Evolutionary conservation across 1,140 invertebrate species (phyloP), one percentile per base, ranked within the genome.

Genomic region (Sycophaga agraensis): DNA sequence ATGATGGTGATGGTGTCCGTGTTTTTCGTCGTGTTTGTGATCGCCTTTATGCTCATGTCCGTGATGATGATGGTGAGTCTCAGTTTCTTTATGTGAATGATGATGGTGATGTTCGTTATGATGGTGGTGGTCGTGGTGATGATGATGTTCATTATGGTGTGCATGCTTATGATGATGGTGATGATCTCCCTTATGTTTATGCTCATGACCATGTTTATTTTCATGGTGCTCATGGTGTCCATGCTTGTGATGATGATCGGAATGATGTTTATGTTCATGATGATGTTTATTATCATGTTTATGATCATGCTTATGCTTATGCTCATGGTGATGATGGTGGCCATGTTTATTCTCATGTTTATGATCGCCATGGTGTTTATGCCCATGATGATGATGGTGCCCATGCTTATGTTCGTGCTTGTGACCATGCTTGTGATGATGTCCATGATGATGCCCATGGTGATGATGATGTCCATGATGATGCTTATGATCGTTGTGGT

Each of bases 51-150:
- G 54, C 7, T 63, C 61, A 14, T 63, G 54, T 8, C 54, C 54
- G 9, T 63, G 61, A 21, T 58, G 61, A 31, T 63, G 61, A 53
- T 57, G 61, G 28, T 63, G 54, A 17, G 61, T 57, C 21, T 57
- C 54, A 28, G 48, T 51, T 51, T 63, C 61, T 42, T 63, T 63
- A 14, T 63, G 54, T 12, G 24, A 50, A 39, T 63, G 61, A 39
- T 58, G 61, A 22, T 63, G 60, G 46, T 62, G 60, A 16, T 63
- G 60, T 42, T 63, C 60, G 21, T 56, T 63, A 6, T 63, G 53
- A 51, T 63, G 60, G 9, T 62, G 60, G 19, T 62, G 60, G 22
- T 62, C 60, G 9, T 62, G 60, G 50, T 62, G 60, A 40, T 62
- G 60, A 39, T 57, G 60, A 51, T 61, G 59, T 3, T 48, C 21